These are phyloP conservation scores for Acanthurus leucopareius DNA, from an alignment of 2,797 vertebrate genomes.

Conservation along the genomic window DNA sequence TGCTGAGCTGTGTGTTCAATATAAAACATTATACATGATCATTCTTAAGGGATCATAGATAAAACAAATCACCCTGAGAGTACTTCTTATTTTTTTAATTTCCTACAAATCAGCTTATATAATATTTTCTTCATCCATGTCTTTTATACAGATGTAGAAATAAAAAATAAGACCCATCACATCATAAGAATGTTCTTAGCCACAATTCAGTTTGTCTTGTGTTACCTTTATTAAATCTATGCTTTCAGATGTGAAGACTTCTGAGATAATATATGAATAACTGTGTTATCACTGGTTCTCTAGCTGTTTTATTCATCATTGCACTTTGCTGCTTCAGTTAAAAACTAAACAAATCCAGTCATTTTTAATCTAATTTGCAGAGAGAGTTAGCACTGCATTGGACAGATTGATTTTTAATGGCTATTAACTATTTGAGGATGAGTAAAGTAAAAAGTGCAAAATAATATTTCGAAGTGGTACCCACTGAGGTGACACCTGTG, in stretches of 20 bases:
- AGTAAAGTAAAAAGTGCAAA: slow-evolving; percentile 5
- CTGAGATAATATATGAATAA: not conserved
- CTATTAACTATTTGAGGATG: slow-evolving; percentile 3
- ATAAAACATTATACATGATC: not conserved
- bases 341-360: not conserved
- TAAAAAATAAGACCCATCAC: not conserved
- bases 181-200: not conserved
- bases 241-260: not conserved
- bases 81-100: not conserved
- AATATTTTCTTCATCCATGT: not conserved
- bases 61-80: not conserved
- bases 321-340: not conserved
- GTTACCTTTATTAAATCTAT: not conserved
- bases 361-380: slow-evolving; percentile 1
- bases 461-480: not conserved
- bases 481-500: slow-evolving; percentile 32
- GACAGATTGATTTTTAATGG: slow-evolving; percentile 17
- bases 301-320: not conserved
- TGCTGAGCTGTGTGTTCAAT: not conserved
- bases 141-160: not conserved
- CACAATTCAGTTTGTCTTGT: not conserved
- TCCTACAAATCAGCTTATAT: not conserved
- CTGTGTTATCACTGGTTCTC: not conserved
- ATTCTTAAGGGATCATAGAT: not conserved
- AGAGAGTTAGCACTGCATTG: not conserved